phyloP scores from a whole-genome alignment of 2,113 vertebrate genomes.

The Hemicordylus capensis region DNA sequence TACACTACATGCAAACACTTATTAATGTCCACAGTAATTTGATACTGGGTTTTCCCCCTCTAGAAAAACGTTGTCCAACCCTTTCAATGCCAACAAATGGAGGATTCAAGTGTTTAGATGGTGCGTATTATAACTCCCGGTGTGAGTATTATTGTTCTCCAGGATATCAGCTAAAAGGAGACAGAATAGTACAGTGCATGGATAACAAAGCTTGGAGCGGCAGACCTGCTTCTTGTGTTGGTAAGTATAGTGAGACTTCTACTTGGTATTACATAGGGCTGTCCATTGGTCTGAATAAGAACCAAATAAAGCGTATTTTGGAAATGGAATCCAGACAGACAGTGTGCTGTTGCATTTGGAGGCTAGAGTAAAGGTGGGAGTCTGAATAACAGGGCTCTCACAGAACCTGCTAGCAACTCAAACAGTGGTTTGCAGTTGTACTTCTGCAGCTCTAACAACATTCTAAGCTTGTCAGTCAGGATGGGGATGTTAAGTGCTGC shows the following conservation, averaged over 20 bases:
- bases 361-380: neutral
- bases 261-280: neutral
- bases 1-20: neutral
- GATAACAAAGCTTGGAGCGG: slow-evolving; percentile 89
- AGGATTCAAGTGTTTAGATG: slow-evolving; percentile 92
- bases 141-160: slow-evolving; percentile 95
- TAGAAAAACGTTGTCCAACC: slow-evolving; percentile 91
- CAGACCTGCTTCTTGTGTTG: slow-evolving; percentile 83
- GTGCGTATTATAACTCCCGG: slow-evolving; percentile 93
- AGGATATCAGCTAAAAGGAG: slow-evolving; percentile 89
- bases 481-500: neutral
- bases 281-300: neutral
- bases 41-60: slow-evolving; percentile 37
- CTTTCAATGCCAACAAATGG: slow-evolving; percentile 88
- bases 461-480: neutral
- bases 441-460: neutral
- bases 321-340: neutral
- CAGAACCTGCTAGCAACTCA: neutral
- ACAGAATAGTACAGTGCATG: slow-evolving; percentile 84
- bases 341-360: neutral
- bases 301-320: neutral
- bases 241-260: slow-evolving; percentile 76
- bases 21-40: neutral
- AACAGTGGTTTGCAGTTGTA: neutral
- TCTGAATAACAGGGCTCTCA: neutral